Percentiles rank a stretch among this genome's conserved stretches.
phyloP scores from a whole-genome alignment of 2,888 invertebrate species.

The Coelopa pilipes region DNA sequence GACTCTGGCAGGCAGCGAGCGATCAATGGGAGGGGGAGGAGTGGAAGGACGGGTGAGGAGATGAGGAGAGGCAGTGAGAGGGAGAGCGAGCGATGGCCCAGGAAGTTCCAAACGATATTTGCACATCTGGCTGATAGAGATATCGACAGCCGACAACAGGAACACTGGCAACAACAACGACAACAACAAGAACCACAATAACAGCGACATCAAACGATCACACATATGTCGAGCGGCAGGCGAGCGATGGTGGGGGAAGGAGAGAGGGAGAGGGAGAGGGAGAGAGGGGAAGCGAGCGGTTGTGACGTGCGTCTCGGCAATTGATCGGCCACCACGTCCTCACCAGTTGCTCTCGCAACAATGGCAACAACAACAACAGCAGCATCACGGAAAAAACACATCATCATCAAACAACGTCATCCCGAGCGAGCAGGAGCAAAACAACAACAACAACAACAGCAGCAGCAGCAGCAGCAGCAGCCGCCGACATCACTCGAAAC shows the following conservation, averaged over 20 bases:
- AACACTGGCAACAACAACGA: background rate
- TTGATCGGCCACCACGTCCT: slow-evolving; percentile 9
- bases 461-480: slow-evolving; percentile 4
- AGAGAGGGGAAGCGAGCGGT: background rate
- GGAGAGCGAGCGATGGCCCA: too few relatives aligned
- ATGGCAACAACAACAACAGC: background rate
- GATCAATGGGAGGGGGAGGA: too few relatives aligned
- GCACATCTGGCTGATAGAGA: slow-evolving; percentile 36
- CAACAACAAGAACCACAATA: background rate
- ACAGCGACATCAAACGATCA: slow-evolving; percentile 12
- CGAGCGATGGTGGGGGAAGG: too few relatives aligned
- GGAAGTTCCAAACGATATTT: slow-evolving; percentile 5
- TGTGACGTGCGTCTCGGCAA: slow-evolving; percentile 12
- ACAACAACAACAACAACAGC: too few relatives aligned
- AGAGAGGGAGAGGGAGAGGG: too few relatives aligned
- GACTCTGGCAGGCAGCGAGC: too few relatives aligned
- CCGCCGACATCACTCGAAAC: slow-evolving; percentile 14
- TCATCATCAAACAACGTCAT: slow-evolving; percentile 13
- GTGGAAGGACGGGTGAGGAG: too few relatives aligned
- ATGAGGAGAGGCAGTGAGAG: too few relatives aligned
- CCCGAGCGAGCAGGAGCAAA: slow-evolving; percentile 3
- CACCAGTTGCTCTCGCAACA: background rate
- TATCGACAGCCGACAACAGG: background rate
- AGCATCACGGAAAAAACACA: too few relatives aligned
- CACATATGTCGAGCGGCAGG: background rate